Percentiles rank a stretch among this genome's conserved stretches.
These are phyloP conservation scores for Folsomia candida DNA, from an alignment of 2,888 invertebrate species.

Conservation along the genomic window DNA sequence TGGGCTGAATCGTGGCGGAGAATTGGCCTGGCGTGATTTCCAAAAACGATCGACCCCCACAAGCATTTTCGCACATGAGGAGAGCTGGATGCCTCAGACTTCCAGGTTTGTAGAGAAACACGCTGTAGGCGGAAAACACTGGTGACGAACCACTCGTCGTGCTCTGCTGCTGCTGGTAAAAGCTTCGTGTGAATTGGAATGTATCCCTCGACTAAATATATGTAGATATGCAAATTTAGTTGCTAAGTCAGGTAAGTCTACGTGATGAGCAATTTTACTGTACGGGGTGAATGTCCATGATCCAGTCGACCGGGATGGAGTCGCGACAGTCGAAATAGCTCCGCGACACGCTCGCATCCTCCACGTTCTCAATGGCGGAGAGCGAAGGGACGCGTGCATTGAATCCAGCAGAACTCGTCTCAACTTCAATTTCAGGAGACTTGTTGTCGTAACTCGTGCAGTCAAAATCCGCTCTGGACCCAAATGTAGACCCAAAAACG, in stretches of 20 bases:
- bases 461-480: too few species aligned
- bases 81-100: background rate
- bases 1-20: background rate
- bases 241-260: too few species aligned
- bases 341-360: background rate
- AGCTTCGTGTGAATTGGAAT: background rate
- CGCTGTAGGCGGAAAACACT: background rate
- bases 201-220: background rate
- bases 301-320: background rate
- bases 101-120: background rate
- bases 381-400: background rate
- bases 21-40: constrained; percentile 3
- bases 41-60: constrained; percentile 1
- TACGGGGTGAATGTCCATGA: constrained; percentile 6
- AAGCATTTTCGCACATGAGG: background rate
- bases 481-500: too few species aligned
- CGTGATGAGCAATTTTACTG: background rate
- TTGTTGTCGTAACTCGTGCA: too few species aligned
- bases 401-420: background rate
- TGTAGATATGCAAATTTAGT: background rate
- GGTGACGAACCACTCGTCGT: background rate
- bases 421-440: background rate
- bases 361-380: background rate
- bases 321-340: background rate
- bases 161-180: too few species aligned